These are phyloP conservation scores for Ophion ventricosus DNA, from an alignment of 2,888 invertebrate genomes.

Conservation along the genomic window DNA sequence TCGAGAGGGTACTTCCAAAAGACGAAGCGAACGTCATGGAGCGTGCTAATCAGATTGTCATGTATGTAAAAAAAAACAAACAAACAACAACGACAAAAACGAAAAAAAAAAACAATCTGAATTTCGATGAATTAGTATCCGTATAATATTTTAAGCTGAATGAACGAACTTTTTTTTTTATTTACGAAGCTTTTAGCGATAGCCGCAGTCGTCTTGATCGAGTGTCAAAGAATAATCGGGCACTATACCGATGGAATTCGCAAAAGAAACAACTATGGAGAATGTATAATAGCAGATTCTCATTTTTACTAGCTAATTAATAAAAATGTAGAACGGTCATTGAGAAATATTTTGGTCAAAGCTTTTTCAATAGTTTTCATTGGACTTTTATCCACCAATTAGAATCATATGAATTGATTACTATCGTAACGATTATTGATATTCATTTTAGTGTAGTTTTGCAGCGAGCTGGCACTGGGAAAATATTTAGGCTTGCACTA, in stretches of 20 bases:
- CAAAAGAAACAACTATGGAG: not conserved
- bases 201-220: constrained; percentile 6
- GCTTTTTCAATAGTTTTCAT: not conserved
- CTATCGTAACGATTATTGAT: not conserved
- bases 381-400: not conserved
- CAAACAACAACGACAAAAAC: constrained; percentile 7
- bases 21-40: constrained; percentile 93
- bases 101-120: not conserved
- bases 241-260: not conserved
- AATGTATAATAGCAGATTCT: not conserved
- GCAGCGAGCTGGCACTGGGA: not conserved
- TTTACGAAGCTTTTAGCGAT: not conserved
- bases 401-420: not conserved
- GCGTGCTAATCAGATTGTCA: constrained; percentile 94
- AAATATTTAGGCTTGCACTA: not conserved
- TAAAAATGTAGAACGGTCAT: not conserved
- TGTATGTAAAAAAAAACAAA: constrained; percentile 86
- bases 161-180: constrained; percentile 47
- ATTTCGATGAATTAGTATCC: constrained; percentile 32
- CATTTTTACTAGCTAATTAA: not conserved
- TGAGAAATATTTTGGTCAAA: not conserved
- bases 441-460: not conserved
- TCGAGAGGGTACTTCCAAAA: constrained; percentile 87
- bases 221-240: not conserved
- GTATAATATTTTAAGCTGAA: constrained; percentile 52